phyloP scores from a whole-genome alignment of 2,797 vertebrate genomes.

The Presbytis comata region DNA sequence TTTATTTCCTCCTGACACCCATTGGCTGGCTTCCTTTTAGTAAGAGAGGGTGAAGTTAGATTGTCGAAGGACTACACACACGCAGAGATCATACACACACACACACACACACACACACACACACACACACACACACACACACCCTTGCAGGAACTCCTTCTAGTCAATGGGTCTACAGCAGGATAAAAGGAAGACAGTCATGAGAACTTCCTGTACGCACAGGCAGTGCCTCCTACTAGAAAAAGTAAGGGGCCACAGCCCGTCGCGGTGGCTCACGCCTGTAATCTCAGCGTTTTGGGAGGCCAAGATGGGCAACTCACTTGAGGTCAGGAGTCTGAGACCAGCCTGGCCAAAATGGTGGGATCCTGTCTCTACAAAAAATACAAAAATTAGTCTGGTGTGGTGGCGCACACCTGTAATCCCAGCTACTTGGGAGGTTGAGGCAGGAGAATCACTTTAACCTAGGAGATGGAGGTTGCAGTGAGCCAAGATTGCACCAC shows the following conservation, averaged over 20 bases:
- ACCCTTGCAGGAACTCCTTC: neutral
- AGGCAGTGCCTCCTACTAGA: neutral
- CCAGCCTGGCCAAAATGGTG: neutral
- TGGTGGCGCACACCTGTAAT: neutral
- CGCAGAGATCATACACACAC: no score
- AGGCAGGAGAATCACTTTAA: neutral
- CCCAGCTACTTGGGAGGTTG: neutral
- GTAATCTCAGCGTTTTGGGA: neutral
- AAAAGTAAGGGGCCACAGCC: neutral
- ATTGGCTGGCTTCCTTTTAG: neutral
- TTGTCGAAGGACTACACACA: neutral
- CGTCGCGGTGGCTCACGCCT: neutral
- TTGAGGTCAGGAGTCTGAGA: neutral
- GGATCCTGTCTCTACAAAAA: neutral
- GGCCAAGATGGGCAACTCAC: neutral
- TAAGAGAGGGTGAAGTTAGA: neutral
- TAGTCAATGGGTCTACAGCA: neutral
- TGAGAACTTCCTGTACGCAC: neutral
- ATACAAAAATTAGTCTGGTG: neutral
- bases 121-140: neutral
- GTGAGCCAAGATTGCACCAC: neutral
- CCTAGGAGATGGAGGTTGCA: neutral
- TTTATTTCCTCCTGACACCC: neutral
- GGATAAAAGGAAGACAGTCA: neutral
- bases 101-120: neutral